These are phyloP conservation scores for Eugnorisma glareosa DNA, from an alignment of 2,888 invertebrate species.

Conservation along the genomic window DNA sequence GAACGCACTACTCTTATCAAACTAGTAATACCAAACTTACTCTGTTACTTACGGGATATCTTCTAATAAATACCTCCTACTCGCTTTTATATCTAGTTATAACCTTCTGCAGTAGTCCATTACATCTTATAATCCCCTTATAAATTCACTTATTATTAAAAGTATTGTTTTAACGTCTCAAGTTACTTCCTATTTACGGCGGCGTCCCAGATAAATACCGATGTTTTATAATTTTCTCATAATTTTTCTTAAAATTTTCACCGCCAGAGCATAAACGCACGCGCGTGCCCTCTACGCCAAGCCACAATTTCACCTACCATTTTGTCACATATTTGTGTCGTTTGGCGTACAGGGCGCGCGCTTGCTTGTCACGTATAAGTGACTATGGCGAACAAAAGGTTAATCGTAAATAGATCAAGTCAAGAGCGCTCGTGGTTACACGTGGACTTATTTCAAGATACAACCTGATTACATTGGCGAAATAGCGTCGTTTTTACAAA, in stretches of 20 bases:
- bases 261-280: too few species aligned
- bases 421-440: constrained; percentile 1
- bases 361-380: too few species aligned
- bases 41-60: too few species aligned
- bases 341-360: too few species aligned
- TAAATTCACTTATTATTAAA: not conserved
- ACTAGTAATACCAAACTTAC: not conserved
- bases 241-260: constrained; percentile 14
- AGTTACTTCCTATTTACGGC: constrained; percentile 1
- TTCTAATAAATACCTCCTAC: not conserved
- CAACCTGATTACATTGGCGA: not conserved
- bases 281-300: too few species aligned
- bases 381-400: too few species aligned
- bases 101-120: not conserved
- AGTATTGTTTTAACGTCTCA: not conserved
- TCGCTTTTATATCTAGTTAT: not conserved
- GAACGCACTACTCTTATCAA: not conserved
- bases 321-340: too few species aligned
- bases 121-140: not conserved
- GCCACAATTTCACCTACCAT: too few species aligned
- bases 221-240: not conserved
- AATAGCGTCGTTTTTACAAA: not conserved
- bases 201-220: not conserved
- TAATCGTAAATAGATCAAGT: constrained; percentile 9
- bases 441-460: constrained; percentile 29